A percentile compares a stretch with the other conserved stretches of the same genome.
These are phyloP conservation scores for Artemia sinica DNA, from an alignment of 2,888 invertebrate genomes.

Conservation along the genomic window DNA sequence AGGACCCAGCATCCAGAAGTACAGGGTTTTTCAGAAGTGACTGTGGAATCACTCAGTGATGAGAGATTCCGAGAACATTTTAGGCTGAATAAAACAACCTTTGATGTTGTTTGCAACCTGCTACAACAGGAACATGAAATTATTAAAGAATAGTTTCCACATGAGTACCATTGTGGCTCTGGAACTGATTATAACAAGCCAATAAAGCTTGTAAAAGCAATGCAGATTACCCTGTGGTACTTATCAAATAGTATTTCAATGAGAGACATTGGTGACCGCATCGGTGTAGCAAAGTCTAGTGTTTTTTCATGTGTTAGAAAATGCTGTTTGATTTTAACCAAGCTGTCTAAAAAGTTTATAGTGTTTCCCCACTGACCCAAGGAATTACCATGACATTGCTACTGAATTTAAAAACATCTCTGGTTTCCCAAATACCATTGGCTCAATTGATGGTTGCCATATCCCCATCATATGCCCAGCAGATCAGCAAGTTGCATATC, in stretches of 20 bases:
- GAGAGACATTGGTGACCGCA: background rate
- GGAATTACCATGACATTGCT: background rate
- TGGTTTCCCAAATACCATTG: background rate
- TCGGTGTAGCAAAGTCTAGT: constrained; percentile 1
- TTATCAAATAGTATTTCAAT: background rate
- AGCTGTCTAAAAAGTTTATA: background rate
- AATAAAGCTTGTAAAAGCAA: background rate
- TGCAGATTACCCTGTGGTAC: constrained; percentile 7
- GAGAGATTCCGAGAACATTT: too few relatives aligned
- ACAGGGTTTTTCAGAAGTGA: too few relatives aligned
- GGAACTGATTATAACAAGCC: background rate
- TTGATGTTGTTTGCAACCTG: too few relatives aligned
- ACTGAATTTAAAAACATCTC: background rate
- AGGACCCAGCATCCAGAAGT: too few relatives aligned
- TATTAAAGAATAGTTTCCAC: too few relatives aligned
- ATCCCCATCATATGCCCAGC: background rate
- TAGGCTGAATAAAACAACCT: too few relatives aligned
- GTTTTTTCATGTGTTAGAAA: background rate
- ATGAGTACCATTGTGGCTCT: background rate
- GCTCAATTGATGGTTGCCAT: background rate
- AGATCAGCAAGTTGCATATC: background rate
- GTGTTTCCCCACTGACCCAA: background rate
- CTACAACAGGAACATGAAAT: too few relatives aligned
- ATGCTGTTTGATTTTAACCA: background rate
- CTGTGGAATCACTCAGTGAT: too few relatives aligned